phyloP scores from a whole-genome alignment of 1,140 invertebrate species.

The Onthophagus taurus region DNA sequence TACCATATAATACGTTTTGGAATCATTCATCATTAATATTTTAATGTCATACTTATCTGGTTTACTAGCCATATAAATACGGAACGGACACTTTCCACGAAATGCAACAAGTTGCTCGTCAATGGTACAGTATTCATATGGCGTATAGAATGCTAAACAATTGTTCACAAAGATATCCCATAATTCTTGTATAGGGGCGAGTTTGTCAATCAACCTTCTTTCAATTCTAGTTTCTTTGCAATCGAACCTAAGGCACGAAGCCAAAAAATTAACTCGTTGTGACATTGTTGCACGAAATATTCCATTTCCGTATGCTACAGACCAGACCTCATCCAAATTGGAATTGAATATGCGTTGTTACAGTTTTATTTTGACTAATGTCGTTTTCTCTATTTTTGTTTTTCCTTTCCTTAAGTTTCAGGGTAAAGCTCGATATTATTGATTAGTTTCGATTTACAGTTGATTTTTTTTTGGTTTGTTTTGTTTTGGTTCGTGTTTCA shows the following conservation, averaged over 20 bases:
- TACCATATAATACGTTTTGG: slow-evolving; percentile 11
- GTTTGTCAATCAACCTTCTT: slow-evolving; percentile 1
- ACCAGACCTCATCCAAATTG: slow-evolving; percentile 13
- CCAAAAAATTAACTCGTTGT: too few species aligned
- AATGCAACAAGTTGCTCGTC: slow-evolving; percentile 35
- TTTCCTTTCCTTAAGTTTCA: too few species aligned
- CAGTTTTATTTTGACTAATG: too few species aligned
- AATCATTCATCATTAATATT: slow-evolving; percentile 22
- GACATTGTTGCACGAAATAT: slow-evolving; percentile 4
- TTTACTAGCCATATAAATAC: slow-evolving; percentile 38
- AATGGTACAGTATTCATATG: slow-evolving; percentile 26
- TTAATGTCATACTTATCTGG: slow-evolving; percentile 40
- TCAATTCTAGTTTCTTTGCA: not conserved
- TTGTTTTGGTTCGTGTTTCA: too few species aligned
- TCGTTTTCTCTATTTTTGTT: too few species aligned
- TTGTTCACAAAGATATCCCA: slow-evolving; percentile 29
- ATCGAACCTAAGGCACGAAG: slow-evolving; percentile 1
- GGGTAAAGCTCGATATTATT: too few species aligned
- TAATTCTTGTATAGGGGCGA: slow-evolving; percentile 17
- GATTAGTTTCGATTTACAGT: too few species aligned
- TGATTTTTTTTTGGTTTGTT: too few species aligned
- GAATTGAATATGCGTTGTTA: not conserved
- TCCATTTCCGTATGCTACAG: slow-evolving; percentile 7
- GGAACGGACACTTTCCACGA: slow-evolving; percentile 31
- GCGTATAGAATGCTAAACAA: slow-evolving; percentile 26